These are phyloP conservation scores for Abramis brama DNA, from an alignment of 2,113 vertebrate species.

Conservation along the genomic window DNA sequence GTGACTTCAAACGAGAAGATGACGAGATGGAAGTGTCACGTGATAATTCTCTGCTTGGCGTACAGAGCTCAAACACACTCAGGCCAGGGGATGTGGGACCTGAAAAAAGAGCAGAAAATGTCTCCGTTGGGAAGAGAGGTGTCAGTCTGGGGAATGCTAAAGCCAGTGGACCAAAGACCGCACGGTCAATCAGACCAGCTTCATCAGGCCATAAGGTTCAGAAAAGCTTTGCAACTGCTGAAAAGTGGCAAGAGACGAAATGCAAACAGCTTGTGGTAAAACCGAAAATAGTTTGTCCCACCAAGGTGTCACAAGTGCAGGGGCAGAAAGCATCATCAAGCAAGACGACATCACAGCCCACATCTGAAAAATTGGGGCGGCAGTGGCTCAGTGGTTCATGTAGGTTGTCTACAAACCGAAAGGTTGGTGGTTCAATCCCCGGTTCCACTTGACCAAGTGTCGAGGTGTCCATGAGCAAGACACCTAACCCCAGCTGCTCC, in stretches of 20 bases:
- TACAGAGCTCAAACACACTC: background rate
- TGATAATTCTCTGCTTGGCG: background rate
- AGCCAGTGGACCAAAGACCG: background rate
- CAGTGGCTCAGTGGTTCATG: no score
- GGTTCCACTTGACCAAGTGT: no score
- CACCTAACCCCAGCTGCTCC: no score
- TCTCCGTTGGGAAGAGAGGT: background rate
- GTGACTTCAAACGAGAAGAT: slow-evolving; percentile 43
- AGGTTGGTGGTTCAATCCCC: no score
- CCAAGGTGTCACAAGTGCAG: background rate
- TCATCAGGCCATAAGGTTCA: background rate
- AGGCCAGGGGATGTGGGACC: background rate
- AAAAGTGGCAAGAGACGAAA: background rate
- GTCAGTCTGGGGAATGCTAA: background rate
- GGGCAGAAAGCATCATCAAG: background rate
- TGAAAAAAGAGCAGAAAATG: background rate
- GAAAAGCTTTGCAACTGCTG: background rate
- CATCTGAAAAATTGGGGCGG: background rate
- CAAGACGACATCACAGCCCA: background rate
- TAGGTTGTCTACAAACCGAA: no score
- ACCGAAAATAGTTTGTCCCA: background rate
- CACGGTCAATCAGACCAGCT: background rate
- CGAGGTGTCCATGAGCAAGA: no score
- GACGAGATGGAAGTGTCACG: background rate
- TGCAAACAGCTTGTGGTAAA: background rate